These are phyloP conservation scores for Chrosomus eos DNA, from an alignment of 2,797 vertebrate genomes.

Conservation along the genomic window DNA sequence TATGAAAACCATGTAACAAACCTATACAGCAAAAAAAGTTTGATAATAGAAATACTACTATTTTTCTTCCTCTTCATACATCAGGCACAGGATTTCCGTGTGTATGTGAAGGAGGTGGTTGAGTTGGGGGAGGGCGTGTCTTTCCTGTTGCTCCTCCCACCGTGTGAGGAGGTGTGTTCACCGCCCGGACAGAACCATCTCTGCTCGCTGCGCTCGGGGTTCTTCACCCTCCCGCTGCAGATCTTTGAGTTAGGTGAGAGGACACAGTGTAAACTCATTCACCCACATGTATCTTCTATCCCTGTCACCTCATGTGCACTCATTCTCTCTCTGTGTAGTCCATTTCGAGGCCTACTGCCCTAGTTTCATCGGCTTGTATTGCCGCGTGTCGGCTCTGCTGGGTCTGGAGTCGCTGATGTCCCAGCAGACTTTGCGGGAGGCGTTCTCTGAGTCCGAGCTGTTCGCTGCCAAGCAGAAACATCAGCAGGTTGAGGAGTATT, in stretches of 20 bases:
- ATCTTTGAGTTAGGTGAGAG: constrained; percentile 91
- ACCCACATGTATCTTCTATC: not conserved
- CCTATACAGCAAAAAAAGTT: too few relatives aligned
- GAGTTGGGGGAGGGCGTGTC: constrained; percentile 90
- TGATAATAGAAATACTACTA: not conserved
- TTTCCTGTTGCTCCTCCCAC: constrained; percentile 88
- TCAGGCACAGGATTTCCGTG: constrained; percentile 88
- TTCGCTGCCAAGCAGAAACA: constrained; percentile 86
- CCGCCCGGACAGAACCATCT: constrained; percentile 90
- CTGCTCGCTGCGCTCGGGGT: constrained; percentile 84
- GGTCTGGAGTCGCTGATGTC: constrained; percentile 90
- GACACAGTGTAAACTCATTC: constrained; percentile 2
- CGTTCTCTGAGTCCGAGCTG: constrained; percentile 88
- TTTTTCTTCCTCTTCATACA: not conserved
- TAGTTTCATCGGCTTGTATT: constrained; percentile 88
- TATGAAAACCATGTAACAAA: not conserved
- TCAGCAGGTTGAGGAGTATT: constrained; percentile 87
- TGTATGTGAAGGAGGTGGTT: constrained; percentile 90
- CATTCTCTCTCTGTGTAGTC: constrained; percentile 71
- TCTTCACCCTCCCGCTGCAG: constrained; percentile 88
- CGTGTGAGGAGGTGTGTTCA: constrained; percentile 89
- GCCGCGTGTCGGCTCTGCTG: constrained; percentile 86
- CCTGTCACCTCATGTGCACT: not conserved
- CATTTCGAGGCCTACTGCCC: constrained; percentile 87
- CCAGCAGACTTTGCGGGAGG: constrained; percentile 89